Percentiles rank a stretch among this genome's conserved stretches.
These are phyloP conservation scores for Escarpia spicata DNA, from an alignment of 2,888 invertebrate genomes.

Conservation along the genomic window DNA sequence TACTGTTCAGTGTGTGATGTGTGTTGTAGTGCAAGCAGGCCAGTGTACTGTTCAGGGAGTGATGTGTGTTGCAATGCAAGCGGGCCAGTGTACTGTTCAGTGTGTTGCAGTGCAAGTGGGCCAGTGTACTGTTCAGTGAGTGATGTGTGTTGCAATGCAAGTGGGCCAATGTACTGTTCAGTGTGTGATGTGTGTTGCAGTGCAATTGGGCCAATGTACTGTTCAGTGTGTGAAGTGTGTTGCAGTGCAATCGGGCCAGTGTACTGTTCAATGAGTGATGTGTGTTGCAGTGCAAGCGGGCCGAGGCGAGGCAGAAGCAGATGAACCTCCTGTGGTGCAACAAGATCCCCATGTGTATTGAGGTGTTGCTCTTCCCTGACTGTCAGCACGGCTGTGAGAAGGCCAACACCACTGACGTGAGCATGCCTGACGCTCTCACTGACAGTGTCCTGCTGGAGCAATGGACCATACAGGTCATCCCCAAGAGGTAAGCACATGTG, in stretches of 20 bases:
- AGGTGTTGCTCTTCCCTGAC: slow-evolving; percentile 80
- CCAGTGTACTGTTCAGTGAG: no score
- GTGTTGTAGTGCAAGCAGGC: no score
- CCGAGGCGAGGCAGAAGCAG: slow-evolving; percentile 69
- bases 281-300: slow-evolving; percentile 59
- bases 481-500: slow-evolving; percentile 30
- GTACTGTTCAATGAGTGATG: neutral
- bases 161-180: no score
- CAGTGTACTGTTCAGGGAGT: no score
- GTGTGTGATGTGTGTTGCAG: no score
- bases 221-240: no score
- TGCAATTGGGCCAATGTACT: no score
- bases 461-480: slow-evolving; percentile 77
- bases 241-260: neutral
- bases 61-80: no score
- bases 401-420: slow-evolving; percentile 63
- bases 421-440: slow-evolving; percentile 45
- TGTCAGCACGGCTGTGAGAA: slow-evolving; percentile 71
- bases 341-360: slow-evolving; percentile 80
- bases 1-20: no score
- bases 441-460: slow-evolving; percentile 76
- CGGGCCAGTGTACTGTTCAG: no score
- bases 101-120: no score
- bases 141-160: no score
- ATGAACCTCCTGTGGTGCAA: slow-evolving; percentile 75